Evolutionary conservation across 2,888 invertebrate species (phyloP).

Genomic region (Notodonta ziczac): DNA sequence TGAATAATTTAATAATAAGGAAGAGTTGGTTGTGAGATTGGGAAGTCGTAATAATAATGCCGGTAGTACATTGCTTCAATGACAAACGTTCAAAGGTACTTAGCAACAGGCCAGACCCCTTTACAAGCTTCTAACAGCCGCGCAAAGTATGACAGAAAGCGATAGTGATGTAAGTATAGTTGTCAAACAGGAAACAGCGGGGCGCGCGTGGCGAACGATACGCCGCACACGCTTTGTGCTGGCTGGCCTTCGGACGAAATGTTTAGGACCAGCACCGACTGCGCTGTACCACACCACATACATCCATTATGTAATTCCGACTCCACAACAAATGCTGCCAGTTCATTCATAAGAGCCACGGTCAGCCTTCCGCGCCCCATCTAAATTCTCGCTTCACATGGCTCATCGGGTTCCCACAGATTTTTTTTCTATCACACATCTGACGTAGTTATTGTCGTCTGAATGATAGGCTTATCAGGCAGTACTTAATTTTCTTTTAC

Average conservation of each 20-base stretch:
- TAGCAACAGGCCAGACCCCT: conserved; percentile 80
- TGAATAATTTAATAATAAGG: conserved; percentile 70
- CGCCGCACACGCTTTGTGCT: conserved; percentile 72
- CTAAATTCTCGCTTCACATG: conserved; percentile 46
- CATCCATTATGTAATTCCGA: conserved; percentile 70
- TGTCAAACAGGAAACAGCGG: conserved; percentile 83
- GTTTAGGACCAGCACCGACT: conserved; percentile 62
- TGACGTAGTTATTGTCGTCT: conserved; percentile 26
- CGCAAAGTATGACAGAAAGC: conserved; percentile 78
- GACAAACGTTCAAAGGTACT: conserved; percentile 67
- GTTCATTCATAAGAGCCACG: conserved; percentile 73
- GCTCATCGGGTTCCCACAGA: conserved; percentile 40
- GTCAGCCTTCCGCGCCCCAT: conserved; percentile 58
- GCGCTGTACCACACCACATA: conserved; percentile 58
- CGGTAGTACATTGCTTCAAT: conserved; percentile 70
- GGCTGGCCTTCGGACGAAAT: conserved; percentile 76
- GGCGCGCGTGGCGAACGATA: conserved; percentile 78
- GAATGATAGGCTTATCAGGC: conserved; percentile 59
- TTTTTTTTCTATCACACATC: conserved; percentile 11
- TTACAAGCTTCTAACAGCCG: conserved; percentile 77
- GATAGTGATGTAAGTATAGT: conserved; percentile 84
- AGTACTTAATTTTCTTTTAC: conserved; percentile 76
- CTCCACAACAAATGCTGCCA: conserved; percentile 68
- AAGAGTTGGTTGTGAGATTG: conserved; percentile 65
- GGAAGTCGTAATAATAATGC: conserved; percentile 72